Evolutionary conservation across 2,888 invertebrate genomes (phyloP).

Genomic region (Merodon equestris): DNA sequence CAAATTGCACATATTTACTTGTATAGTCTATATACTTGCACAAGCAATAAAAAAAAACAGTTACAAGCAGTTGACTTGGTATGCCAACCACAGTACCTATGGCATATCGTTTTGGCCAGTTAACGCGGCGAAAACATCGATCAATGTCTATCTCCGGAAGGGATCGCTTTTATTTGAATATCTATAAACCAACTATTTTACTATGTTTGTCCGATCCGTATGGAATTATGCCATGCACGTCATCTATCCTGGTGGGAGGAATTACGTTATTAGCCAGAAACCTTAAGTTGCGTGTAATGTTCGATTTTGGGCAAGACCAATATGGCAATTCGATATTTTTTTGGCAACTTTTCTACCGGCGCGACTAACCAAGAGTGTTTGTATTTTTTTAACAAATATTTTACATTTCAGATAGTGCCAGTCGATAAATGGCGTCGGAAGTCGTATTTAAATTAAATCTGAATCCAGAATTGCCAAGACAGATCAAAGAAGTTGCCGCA

Average conservation of each 20-base stretch:
- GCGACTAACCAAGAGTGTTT: not conserved
- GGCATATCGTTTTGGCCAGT: too few species aligned
- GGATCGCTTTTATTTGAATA: too few species aligned
- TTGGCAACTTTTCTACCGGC: not conserved
- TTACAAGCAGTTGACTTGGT: too few species aligned
- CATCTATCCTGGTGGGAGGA: not conserved
- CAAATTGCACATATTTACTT: too few species aligned
- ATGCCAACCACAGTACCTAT: too few species aligned
- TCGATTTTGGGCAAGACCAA: not conserved
- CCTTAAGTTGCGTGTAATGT: not conserved
- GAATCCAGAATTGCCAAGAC: conserved; percentile 82
- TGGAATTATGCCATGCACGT: conserved; percentile 7
- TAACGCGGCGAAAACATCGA: too few species aligned
- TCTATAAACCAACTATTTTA: too few species aligned
- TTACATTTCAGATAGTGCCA: not conserved
- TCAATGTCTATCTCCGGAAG: too few species aligned
- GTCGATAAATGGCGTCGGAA: conserved; percentile 18
- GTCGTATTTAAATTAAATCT: conserved; percentile 83
- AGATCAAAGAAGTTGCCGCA: conserved; percentile 83
- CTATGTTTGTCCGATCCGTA: not conserved
- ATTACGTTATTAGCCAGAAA: not conserved
- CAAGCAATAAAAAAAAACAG: too few species aligned
- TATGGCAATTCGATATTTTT: conserved; percentile 1
- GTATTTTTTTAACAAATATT: not conserved
- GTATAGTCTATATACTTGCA: too few species aligned